A percentile compares a stretch with the other conserved stretches of the same genome.
Evolutionary conservation across 2,113 vertebrate genomes (phyloP).

Genomic region (Azemiops feae): DNA sequence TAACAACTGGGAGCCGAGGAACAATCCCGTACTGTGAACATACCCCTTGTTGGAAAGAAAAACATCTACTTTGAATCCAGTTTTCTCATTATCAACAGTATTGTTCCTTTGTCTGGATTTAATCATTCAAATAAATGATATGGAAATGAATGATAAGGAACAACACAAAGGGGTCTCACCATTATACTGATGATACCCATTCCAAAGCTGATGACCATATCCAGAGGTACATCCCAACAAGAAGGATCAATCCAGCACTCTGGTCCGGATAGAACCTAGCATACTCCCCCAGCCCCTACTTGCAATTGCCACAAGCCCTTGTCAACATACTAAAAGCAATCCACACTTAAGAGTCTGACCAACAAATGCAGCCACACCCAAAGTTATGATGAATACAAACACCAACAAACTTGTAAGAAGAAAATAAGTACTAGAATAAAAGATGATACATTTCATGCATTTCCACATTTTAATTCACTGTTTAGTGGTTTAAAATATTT

Average conservation of each 20-base stretch:
- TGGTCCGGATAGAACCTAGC: background rate
- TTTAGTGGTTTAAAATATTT: background rate
- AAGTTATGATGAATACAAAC: background rate
- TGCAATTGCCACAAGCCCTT: background rate
- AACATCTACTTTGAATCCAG: background rate
- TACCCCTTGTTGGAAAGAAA: background rate
- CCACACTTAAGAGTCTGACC: background rate
- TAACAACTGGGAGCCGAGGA: background rate
- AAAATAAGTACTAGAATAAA: background rate
- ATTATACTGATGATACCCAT: background rate
- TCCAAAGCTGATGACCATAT: background rate
- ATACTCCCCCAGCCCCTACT: background rate
- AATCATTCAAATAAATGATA: background rate
- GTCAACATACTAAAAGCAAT: background rate
- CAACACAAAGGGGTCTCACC: background rate
- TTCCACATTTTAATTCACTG: constrained; percentile 34
- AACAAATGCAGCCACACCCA: background rate
- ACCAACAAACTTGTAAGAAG: background rate
- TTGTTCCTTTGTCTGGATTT: background rate
- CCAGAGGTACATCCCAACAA: background rate
- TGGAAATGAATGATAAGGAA: background rate
- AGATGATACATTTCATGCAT: constrained; percentile 17
- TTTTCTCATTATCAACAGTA: background rate
- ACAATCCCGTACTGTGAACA: background rate
- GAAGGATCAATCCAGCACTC: background rate